A percentile compares a stretch with the other conserved stretches of the same genome.
Conservation (phyloP, 1,140 invertebrate genomes). For the Caerostris darwini region DNA sequence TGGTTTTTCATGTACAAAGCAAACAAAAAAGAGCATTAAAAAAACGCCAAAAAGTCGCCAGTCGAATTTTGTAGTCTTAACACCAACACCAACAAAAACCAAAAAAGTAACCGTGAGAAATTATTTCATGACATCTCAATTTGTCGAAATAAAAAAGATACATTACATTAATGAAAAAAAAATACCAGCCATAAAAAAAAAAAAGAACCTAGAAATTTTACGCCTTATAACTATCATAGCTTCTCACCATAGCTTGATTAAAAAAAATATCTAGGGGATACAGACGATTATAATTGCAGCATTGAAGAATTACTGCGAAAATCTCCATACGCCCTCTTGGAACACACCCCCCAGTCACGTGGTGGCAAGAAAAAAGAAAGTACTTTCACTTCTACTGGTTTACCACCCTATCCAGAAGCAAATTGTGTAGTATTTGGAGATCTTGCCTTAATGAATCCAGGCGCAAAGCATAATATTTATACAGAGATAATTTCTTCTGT, state of each 20-base stretch:
- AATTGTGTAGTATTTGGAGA: constrained; percentile 11
- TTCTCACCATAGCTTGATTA: not conserved
- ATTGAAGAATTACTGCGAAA: not conserved
- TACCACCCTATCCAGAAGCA: not conserved
- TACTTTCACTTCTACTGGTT: not conserved
- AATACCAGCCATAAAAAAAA: not conserved
- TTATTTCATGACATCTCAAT: constrained; percentile 22
- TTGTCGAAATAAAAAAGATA: not conserved
- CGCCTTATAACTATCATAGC: not conserved
- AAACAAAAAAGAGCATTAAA: not conserved
- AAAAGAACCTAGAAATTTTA: not conserved
- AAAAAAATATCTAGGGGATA: not conserved
- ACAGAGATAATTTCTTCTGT: constrained; percentile 49
- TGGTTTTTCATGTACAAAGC: no score
- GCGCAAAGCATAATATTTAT: constrained; percentile 65
- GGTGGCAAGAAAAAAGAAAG: constrained; percentile 2
- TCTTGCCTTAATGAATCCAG: constrained; percentile 33
- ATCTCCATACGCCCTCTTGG: constrained; percentile 12
- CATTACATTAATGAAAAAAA: not conserved
- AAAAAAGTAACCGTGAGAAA: not conserved
- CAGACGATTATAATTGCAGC: constrained; percentile 6
- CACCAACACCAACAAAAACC: not conserved
- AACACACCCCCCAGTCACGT: constrained; percentile 29
- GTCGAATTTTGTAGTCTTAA: not conserved
- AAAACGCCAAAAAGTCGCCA: not conserved